Evolutionary conservation across 1,140 invertebrate genomes (phyloP), one percentile per base, ranked within the genome.

Genomic region (Triops cancriformis): DNA sequence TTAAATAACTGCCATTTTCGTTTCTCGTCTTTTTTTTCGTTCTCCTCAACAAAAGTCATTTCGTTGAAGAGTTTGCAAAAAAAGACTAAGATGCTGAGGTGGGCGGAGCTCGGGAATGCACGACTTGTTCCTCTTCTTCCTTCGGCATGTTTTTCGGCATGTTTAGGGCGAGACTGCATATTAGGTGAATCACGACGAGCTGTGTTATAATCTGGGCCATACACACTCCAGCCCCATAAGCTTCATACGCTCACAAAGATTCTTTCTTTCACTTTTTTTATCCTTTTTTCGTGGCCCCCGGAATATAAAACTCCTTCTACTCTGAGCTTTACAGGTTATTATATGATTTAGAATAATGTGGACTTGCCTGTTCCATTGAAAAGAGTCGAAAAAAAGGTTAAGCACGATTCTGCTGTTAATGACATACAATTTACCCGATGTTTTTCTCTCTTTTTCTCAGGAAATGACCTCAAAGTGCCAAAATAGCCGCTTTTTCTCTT

Each of bases 111-210:
- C 51, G 23, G 51, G 51, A 23, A 64, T 12, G 51, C 51, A 64
- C 51, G 51, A 64, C 14, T 64, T 64, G 51, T 64, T 64, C 51
- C 51, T 64, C 51, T 64, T 64, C 51, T n/a, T 64, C 51, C n/a
- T 64, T 64, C 51, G 51, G 51, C 51, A 64, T 64, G 51, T 10
- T 64, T 64, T 64, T 64, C 51, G 51, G 51, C 51, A 64, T 64
- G 51, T 64, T 64, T 64, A 64, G 51, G 51, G 51, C 51, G 51
- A 64, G 51, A 23, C 14, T 64, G 51, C 51, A 64, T 64, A 64
- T 64, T 64, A 64, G 51, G 51, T 64, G 51, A 64, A 64, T 64
- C 51, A 64, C 51, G 51, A 64, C 51, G 51, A 23, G 51, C 31
- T 64, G 23, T 64, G 18, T 64, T 64, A 64, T 64, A 64, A 64